Evolutionary conservation across 1,140 invertebrate genomes (phyloP).

Genomic region (Drosophila sechellia): DNA sequence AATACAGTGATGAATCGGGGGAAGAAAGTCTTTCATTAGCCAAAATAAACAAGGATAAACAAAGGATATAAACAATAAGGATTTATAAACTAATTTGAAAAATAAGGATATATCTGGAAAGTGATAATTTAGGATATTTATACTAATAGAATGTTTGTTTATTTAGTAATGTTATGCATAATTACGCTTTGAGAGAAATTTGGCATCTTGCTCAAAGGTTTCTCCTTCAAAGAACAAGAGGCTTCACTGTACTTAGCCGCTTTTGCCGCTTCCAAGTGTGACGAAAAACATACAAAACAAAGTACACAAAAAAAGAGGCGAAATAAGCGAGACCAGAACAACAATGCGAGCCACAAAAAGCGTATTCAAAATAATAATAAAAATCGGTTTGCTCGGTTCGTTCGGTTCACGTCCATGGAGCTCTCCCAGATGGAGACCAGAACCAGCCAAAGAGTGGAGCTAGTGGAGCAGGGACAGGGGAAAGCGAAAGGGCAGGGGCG

Average conservation of each 20-base stretch:
- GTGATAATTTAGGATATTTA: no score
- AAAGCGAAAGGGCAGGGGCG: neutral
- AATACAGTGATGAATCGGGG: conserved; percentile 47
- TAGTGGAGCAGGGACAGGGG: neutral
- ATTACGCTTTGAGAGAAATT: no score
- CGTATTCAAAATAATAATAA: conserved; percentile 82
- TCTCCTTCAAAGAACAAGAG: neutral
- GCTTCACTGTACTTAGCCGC: conserved; percentile 35
- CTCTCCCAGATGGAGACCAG: conserved; percentile 16
- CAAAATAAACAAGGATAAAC: neutral
- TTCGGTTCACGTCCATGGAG: conserved; percentile 29
- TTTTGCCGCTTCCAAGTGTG: conserved; percentile 72
- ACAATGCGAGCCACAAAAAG: conserved; percentile 69
- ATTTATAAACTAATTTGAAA: neutral
- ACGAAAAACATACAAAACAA: conserved; percentile 82
- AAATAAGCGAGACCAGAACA: conserved; percentile 52
- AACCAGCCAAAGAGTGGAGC: neutral
- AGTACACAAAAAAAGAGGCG: conserved; percentile 69
- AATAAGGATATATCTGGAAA: neutral
- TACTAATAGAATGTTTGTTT: no score
- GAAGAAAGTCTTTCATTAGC: neutral
- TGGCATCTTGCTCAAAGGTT: no score
- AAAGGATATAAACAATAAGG: neutral
- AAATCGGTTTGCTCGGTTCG: conserved; percentile 41
- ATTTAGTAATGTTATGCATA: no score